Base-by-base conservation (phyloP, 2,888 invertebrate genomes). In the Agriotes lineatus region DNA sequence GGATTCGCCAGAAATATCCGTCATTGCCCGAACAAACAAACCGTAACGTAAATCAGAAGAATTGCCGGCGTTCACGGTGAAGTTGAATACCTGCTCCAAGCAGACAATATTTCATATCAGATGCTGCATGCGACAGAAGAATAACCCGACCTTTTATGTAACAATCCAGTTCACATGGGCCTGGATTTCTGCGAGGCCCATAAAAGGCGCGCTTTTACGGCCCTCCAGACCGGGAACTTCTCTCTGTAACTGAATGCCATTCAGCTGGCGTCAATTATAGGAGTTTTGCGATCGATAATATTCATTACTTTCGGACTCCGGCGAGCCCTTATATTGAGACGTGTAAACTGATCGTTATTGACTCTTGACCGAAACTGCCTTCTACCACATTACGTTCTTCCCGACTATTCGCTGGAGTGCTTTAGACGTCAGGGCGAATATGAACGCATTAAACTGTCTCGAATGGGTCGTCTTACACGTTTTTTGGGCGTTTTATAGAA, bases 301-400 rank as follows among this genome's bases (percentile, higher is more conserved):
- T 80, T 81, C 80, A 81, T 81, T 80, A 80, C 79, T 77, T 63
- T 77, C 77, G 76, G 78, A 77, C 79, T 79, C 79, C 70, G 77
- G 79, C 76, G 80, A 79, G 78, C 72, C 75, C 79, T 81, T 81
- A 80, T 79, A 80, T 78, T 78, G 81, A 80, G 79, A 80, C 81
- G 81, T 81, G 81, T 81, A 80, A 81, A 81, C 80, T 80, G 80
- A 79, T 81, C 81, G 78, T 81, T 81, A 80, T 81, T 80, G 80
- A 81, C 80, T 81, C 79, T 80, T 76, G 77, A 74, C 79, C 76
- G 75, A 74, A 79, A 79, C 79, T 78, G 78, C 76, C 80, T 78
- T 78, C 78, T 79, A 79, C 79, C 67, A 67, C 56, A 61, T 54
- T 54, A 52, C 62, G 22, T 63, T 58, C 58, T 69, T 50, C 56